A percentile compares a stretch with the other conserved stretches of the same genome.
Evolutionary conservation across 2,797 vertebrate species (phyloP).

Genomic region (Trematomus bernacchii): DNA sequence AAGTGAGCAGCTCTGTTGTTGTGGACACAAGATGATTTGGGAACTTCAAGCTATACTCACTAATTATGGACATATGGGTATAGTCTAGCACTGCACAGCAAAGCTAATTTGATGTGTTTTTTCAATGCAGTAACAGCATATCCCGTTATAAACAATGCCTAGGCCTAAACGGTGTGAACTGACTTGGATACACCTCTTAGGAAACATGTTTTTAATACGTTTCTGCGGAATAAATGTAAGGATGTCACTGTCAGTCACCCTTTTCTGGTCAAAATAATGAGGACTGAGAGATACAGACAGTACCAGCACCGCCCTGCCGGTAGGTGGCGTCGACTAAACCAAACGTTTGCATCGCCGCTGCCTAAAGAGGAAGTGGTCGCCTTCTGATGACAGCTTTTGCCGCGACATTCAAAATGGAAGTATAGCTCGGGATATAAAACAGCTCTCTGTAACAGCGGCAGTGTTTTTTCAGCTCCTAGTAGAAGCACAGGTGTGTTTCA

Average conservation of each 20-base stretch:
- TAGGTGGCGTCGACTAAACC: constrained; percentile 8
- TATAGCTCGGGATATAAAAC: background rate
- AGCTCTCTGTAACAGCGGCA: rapidly evolving
- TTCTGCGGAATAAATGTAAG: background rate
- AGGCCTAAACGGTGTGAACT: too few species aligned
- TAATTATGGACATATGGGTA: background rate
- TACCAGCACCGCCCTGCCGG: background rate
- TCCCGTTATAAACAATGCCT: too few species aligned
- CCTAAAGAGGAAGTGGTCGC: constrained; percentile 14
- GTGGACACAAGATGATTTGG: background rate
- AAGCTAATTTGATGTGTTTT: background rate
- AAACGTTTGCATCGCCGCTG: rapidly evolving
- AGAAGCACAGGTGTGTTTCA: too few species aligned
- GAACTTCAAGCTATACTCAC: background rate
- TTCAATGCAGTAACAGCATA: background rate
- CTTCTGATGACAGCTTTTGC: background rate
- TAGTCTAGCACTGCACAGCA: background rate
- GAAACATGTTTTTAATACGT: rapidly evolving
- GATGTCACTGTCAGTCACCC: too few species aligned
- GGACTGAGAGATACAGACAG: too few species aligned
- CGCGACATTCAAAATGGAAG: constrained; percentile 17
- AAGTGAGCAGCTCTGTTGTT: constrained; percentile 1
- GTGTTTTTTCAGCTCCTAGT: too few species aligned
- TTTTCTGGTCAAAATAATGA: too few species aligned
- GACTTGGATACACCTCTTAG: background rate